These are phyloP conservation scores for Ovis canadensis DNA, from an alignment of 2,113 vertebrate genomes.

Conservation along the genomic window DNA sequence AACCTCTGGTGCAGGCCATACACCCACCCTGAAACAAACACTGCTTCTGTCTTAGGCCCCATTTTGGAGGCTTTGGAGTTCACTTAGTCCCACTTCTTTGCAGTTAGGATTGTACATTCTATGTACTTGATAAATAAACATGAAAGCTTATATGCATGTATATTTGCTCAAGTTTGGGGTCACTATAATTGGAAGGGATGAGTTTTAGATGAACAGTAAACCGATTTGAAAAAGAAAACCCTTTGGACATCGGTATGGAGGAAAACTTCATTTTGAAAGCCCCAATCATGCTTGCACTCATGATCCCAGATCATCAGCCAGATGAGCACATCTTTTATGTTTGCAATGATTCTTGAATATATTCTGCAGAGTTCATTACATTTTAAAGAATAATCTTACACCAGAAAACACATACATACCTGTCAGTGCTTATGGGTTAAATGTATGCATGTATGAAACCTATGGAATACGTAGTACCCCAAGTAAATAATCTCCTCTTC, in stretches of 20 bases:
- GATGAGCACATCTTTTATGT: not conserved
- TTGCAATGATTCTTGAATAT: conserved; percentile 16
- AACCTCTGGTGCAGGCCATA: not conserved
- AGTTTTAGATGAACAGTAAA: conserved; percentile 8
- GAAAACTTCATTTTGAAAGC: not conserved
- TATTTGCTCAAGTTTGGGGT: not conserved
- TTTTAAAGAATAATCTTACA: conserved; percentile 49
- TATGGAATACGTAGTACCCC: not conserved
- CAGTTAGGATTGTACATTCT: not conserved
- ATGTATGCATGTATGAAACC: not conserved
- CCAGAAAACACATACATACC: not conserved
- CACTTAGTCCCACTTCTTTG: not conserved
- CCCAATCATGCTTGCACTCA: not conserved
- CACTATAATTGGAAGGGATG: not conserved
- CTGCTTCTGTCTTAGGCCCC: not conserved
- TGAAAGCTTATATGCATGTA: not conserved
- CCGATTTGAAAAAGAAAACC: not conserved
- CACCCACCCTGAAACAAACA: not conserved
- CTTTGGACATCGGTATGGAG: not conserved
- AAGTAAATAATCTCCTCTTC: not conserved
- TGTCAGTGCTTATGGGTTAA: not conserved
- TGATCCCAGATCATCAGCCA: not conserved
- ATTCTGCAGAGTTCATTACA: not conserved
- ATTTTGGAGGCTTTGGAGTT: not conserved
- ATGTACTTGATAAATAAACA: not conserved